phyloP scores from a whole-genome alignment of 1,140 invertebrate species.

The Apis laboriosa region DNA sequence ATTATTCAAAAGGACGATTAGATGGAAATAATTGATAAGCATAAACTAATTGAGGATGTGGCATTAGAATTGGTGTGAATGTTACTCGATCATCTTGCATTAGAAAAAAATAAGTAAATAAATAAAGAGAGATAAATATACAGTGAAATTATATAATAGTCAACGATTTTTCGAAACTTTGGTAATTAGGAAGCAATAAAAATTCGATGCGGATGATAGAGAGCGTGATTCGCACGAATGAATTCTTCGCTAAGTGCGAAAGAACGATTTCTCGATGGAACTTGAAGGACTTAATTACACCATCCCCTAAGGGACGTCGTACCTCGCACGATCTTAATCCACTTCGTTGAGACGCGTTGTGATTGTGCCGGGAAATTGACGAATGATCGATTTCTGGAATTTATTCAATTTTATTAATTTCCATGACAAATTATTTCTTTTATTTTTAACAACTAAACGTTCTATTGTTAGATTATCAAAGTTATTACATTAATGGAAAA shows the following conservation, averaged over 20 bases:
- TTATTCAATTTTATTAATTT: no score
- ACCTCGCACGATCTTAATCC: conserved; percentile 57
- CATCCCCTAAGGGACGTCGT: conserved; percentile 32
- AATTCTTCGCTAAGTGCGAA: conserved; percentile 57
- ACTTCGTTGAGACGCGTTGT: conserved; percentile 41
- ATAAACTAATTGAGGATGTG: not conserved
- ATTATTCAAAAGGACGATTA: no score
- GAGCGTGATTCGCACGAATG: conserved; percentile 55
- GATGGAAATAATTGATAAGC: not conserved
- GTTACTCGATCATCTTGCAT: not conserved
- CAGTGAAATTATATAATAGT: not conserved
- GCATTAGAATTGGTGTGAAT: not conserved
- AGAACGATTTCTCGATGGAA: conserved; percentile 63
- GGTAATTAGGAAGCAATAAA: conserved; percentile 61
- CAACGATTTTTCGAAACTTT: conserved; percentile 1
- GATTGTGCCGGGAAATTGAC: conserved; percentile 48
- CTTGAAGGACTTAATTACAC: conserved; percentile 61
- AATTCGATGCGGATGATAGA: conserved; percentile 51
- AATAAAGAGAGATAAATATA: conserved; percentile 6
- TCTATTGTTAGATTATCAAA: no score
- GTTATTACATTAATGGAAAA: no score
- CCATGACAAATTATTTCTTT: no score
- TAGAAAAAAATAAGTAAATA: not conserved
- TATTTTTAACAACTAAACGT: no score
- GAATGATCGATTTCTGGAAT: conserved; percentile 11